A percentile compares a stretch with the other conserved stretches of the same genome.
Conservation (phyloP, 2,113 vertebrate species). For the Gallinago jamesoni region DNA sequence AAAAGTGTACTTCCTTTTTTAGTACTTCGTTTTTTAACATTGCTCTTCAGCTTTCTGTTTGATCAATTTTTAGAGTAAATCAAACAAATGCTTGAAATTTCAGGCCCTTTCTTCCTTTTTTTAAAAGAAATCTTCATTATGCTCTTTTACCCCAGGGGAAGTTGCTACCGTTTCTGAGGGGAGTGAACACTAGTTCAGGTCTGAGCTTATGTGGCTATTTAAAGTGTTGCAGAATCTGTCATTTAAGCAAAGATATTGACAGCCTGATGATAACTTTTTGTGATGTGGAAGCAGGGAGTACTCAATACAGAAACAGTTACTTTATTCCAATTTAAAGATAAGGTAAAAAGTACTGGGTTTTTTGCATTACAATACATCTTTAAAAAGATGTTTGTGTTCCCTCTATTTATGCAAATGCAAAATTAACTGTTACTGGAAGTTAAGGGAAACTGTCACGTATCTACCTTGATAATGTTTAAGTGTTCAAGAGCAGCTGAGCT, state of each 20-base stretch:
- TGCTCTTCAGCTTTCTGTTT: background rate
- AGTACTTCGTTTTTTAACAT: background rate
- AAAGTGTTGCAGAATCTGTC: background rate
- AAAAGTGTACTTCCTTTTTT: background rate
- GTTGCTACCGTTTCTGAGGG: background rate
- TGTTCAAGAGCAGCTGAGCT: background rate
- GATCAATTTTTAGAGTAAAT: background rate
- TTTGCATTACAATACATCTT: background rate
- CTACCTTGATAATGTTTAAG: background rate
- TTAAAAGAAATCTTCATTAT: background rate
- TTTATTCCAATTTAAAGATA: background rate
- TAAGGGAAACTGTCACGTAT: background rate
- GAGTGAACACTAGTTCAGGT: background rate
- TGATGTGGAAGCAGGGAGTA: background rate
- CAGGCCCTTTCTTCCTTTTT: background rate
- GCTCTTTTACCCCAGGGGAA: background rate
- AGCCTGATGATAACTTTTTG: background rate
- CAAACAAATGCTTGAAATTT: background rate
- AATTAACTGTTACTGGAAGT: background rate
- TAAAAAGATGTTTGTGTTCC: background rate
- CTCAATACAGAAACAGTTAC: background rate
- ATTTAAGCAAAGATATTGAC: background rate
- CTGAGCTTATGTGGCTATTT: background rate
- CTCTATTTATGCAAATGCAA: background rate
- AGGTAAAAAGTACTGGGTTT: background rate